Evolutionary conservation across 2,888 invertebrate species (phyloP).

Genomic region (Aphrophora alni): DNA sequence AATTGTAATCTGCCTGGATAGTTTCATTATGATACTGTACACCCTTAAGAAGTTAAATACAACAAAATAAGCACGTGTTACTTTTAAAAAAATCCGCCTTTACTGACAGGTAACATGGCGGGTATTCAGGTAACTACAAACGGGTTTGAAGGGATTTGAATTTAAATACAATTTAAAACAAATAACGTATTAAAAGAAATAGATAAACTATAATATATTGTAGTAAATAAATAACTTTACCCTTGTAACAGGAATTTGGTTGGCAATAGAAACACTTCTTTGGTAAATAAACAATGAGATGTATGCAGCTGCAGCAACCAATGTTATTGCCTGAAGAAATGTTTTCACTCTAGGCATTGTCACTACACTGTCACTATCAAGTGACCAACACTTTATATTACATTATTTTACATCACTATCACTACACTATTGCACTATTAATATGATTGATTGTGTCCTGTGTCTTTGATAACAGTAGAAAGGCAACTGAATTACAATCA

Average conservation of each 20-base stretch:
- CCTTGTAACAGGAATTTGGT: constrained; percentile 31
- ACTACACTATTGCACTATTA: constrained; percentile 17
- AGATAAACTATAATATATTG: too few relatives aligned
- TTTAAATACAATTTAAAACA: neutral
- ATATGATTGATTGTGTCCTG: constrained; percentile 17
- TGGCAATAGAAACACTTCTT: constrained; percentile 59
- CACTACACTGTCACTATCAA: constrained; percentile 1
- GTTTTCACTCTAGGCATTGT: constrained; percentile 48
- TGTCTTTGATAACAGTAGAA: constrained; percentile 27
- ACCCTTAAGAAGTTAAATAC: too few relatives aligned
- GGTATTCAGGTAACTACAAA: neutral
- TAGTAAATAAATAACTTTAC: constrained; percentile 37
- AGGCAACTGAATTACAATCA: constrained; percentile 31
- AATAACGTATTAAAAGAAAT: too few relatives aligned
- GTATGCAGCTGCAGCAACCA: constrained; percentile 64
- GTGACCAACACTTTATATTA: constrained; percentile 23
- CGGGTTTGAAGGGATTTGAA: neutral
- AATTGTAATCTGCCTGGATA: too few relatives aligned
- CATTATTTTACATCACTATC: constrained; percentile 35
- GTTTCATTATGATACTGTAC: too few relatives aligned
- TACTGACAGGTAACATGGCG: neutral
- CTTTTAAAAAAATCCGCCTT: neutral
- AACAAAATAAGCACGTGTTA: too few relatives aligned
- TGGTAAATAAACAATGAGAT: constrained; percentile 69
- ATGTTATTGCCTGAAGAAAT: constrained; percentile 58